A percentile compares a stretch with the other conserved stretches of the same genome.
Evolutionary conservation across 2,888 invertebrate genomes (phyloP).

Genomic region (Psylliodes chrysocephalus): DNA sequence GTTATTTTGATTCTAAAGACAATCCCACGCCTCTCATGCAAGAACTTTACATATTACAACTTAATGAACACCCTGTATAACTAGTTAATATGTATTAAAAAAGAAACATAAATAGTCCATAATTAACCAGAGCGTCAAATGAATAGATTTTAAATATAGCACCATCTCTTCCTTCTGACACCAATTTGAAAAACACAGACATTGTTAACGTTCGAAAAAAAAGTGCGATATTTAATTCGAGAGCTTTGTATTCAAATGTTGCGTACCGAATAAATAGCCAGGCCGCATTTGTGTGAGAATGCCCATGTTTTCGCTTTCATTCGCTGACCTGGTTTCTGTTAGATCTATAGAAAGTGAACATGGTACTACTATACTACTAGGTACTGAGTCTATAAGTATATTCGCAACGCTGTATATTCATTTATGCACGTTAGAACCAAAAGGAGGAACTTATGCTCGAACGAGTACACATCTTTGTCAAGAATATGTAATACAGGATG

Average conservation of each 20-base stretch:
- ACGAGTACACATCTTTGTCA: too few relatives aligned
- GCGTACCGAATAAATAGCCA: slow-evolving; percentile 55
- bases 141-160: slow-evolving; percentile 14
- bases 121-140: slow-evolving; percentile 7
- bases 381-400: too few relatives aligned
- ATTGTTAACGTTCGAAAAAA: slow-evolving; percentile 30
- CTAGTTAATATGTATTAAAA: too few relatives aligned
- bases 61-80: too few relatives aligned
- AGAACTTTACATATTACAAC: too few relatives aligned
- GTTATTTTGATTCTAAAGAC: too few relatives aligned
- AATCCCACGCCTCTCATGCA: too few relatives aligned
- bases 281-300: slow-evolving; percentile 58
- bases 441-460: slow-evolving; percentile 14
- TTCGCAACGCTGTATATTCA: slow-evolving; percentile 3
- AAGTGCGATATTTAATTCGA: slow-evolving; percentile 37
- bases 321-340: slow-evolving; percentile 62
- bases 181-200: slow-evolving; percentile 20
- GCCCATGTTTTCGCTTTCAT: slow-evolving; percentile 63
- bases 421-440: background rate
- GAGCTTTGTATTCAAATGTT: slow-evolving; percentile 60
- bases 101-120: too few relatives aligned
- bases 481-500: too few relatives aligned
- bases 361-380: too few relatives aligned
- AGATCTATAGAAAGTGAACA: slow-evolving; percentile 62
- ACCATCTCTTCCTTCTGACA: background rate